A percentile compares a stretch with the other conserved stretches of the same genome.
These are phyloP conservation scores for Mastigias papua DNA, from an alignment of 30 jellyfish, hydroid and myxozoan species.

Conservation along the genomic window DNA sequence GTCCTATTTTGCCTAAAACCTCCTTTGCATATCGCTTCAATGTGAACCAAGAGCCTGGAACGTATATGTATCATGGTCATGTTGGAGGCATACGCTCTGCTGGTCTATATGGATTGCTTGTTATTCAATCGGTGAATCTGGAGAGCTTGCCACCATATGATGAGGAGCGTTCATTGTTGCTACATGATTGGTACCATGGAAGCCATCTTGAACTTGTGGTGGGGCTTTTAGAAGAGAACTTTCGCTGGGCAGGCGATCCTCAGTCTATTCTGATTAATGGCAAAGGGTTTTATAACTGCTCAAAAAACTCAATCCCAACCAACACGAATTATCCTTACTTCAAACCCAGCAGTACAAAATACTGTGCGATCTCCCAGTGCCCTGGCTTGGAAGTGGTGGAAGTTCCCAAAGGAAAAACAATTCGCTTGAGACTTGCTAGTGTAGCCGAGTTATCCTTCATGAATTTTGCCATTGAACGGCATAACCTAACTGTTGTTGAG, in stretches of 20 bases:
- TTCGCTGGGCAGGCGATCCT: conserved; percentile 76
- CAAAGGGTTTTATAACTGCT: conserved; percentile 48
- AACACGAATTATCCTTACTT: conserved; percentile 41
- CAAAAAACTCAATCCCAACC: conserved; percentile 52
- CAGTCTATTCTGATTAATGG: conserved; percentile 63
- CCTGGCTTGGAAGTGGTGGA: conserved; percentile 54
- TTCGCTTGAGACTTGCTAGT: conserved; percentile 51
- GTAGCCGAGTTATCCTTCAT: conserved; percentile 62
- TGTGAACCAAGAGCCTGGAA: conserved; percentile 54
- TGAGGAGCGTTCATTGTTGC: conserved; percentile 57
- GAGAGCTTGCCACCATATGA: conserved; percentile 34
- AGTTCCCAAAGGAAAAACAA: conserved; percentile 21
- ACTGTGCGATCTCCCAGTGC: conserved; percentile 60
- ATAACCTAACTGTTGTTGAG: conserved; percentile 57
- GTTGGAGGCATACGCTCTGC: conserved; percentile 66
- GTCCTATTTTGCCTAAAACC: conserved; percentile 64
- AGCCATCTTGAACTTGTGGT: conserved; percentile 54
- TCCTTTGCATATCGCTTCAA: conserved; percentile 59
- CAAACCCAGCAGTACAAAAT: conserved; percentile 36
- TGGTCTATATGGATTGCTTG: conserved; percentile 66
- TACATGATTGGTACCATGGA: conserved; percentile 67
- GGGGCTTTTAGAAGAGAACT: conserved; percentile 64
- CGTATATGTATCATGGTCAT: conserved; percentile 66
- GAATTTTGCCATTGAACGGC: conserved; percentile 69
- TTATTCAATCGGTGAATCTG: conserved; percentile 13